Conservation (phyloP, 1,140 invertebrate species). For the Leptestheria dahalacensis region DNA sequence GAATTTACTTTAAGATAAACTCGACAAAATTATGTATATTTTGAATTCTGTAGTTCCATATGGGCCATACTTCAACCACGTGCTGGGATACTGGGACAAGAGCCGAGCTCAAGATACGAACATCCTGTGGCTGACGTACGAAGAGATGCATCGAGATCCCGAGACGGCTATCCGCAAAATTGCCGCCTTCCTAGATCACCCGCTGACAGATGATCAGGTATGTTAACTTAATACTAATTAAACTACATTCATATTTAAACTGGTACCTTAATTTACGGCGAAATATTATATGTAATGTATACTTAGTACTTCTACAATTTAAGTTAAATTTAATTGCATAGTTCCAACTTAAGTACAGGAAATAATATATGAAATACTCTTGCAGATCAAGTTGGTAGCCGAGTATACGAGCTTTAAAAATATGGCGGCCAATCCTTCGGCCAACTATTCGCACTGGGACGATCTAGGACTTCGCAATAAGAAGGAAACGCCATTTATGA, state of each 20-base stretch:
- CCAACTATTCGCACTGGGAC: constrained; percentile 35
- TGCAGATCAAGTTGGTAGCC: constrained; percentile 19
- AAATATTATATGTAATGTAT: too few relatives aligned
- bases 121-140: constrained; percentile 36
- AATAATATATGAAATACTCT: too few relatives aligned
- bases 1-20: too few relatives aligned
- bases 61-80: constrained; percentile 35
- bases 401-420: constrained; percentile 32
- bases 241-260: not conserved
- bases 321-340: too few relatives aligned
- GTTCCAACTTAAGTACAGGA: too few relatives aligned
- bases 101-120: constrained; percentile 25
- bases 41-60: constrained; percentile 6
- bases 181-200: constrained; percentile 31
- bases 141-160: constrained; percentile 35
- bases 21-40: not conserved
- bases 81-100: constrained; percentile 31
- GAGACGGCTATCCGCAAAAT: constrained; percentile 28
- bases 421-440: constrained; percentile 33
- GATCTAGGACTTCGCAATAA: constrained; percentile 29
- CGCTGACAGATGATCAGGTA: constrained; percentile 25
- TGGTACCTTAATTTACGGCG: not conserved
- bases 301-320: too few relatives aligned
- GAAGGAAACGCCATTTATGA: constrained; percentile 28
- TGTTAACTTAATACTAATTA: too few relatives aligned